phyloP scores from a whole-genome alignment of 2,888 invertebrate species.

The Drosophila meridionalis region DNA sequence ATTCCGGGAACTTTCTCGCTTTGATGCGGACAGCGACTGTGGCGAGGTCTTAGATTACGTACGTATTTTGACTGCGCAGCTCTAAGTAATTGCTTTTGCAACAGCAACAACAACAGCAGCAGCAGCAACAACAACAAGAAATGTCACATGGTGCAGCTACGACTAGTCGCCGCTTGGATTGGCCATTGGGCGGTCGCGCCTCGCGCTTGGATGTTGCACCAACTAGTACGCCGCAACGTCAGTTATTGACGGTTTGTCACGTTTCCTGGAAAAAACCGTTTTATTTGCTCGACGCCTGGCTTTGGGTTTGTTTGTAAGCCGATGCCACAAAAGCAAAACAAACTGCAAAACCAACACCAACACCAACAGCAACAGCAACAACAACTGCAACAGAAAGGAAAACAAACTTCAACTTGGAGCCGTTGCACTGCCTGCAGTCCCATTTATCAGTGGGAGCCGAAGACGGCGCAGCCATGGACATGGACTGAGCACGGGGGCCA shows the following conservation, averaged over 20 bases:
- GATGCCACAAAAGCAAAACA: slow-evolving; percentile 66
- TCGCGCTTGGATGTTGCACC: slow-evolving; percentile 36
- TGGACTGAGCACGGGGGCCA: not conserved
- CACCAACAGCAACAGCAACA: not conserved
- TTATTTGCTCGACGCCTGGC: slow-evolving; percentile 70
- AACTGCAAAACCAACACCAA: slow-evolving; percentile 54
- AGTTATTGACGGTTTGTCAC: slow-evolving; percentile 83
- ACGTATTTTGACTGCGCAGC: slow-evolving; percentile 53
- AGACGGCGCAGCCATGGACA: slow-evolving; percentile 10
- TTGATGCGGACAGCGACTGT: slow-evolving; percentile 30
- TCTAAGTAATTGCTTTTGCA: slow-evolving; percentile 69
- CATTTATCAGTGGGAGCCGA: slow-evolving; percentile 37
- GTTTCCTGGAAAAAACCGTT: slow-evolving; percentile 82
- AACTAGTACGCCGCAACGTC: slow-evolving; percentile 45
- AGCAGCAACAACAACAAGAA: not conserved
- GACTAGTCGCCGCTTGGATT: slow-evolving; percentile 28
- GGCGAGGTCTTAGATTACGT: slow-evolving; percentile 69
- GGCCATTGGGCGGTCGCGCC: slow-evolving; percentile 48
- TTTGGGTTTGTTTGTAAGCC: slow-evolving; percentile 77
- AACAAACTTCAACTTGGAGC: slow-evolving; percentile 73
- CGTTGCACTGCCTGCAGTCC: slow-evolving; percentile 56
- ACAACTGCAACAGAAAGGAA: slow-evolving; percentile 45
- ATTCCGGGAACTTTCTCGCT: slow-evolving; percentile 60
- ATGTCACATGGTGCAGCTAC: slow-evolving; percentile 61
- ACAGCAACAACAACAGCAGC: slow-evolving; percentile 36